Conservation (phyloP, 1,140 invertebrate genomes). For the Zelostemma sp. region DNA sequence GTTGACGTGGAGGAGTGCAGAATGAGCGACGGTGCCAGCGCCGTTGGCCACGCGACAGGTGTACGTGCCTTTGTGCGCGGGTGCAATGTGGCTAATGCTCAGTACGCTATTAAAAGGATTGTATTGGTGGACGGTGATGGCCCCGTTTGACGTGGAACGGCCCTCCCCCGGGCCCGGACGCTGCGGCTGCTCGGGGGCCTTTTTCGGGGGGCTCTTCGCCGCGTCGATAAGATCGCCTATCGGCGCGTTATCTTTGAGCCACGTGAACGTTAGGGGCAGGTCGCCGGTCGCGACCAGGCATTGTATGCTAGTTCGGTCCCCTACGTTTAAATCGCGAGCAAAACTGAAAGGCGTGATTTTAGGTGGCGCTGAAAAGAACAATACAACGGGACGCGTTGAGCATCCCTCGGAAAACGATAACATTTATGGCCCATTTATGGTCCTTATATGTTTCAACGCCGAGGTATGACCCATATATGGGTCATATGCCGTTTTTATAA, state of each 20-base stretch:
- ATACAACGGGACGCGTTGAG: conserved; percentile 53
- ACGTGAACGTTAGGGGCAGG: conserved; percentile 77
- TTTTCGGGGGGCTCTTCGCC: conserved; percentile 41
- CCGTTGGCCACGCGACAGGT: conserved; percentile 77
- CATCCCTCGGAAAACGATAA: no score
- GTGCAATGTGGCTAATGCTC: conserved; percentile 75
- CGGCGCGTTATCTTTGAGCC: conserved; percentile 77
- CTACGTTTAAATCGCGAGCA: conserved; percentile 73
- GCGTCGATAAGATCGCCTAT: conserved; percentile 49
- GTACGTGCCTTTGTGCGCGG: conserved; percentile 79
- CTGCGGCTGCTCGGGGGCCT: conserved; percentile 48
- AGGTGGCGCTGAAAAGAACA: conserved; percentile 75
- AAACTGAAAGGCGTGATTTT: conserved; percentile 77
- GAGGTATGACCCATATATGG: no score
- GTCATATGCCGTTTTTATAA: no score
- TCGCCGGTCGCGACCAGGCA: conserved; percentile 78
- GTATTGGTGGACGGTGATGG: conserved; percentile 75
- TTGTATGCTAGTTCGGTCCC: conserved; percentile 76
- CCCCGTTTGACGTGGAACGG: conserved; percentile 60
- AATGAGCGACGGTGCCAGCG: conserved; percentile 73
- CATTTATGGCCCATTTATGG: no score
- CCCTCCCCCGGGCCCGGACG: conserved; percentile 32
- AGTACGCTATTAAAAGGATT: conserved; percentile 76
- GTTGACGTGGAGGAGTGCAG: conserved; percentile 75
- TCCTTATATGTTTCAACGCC: no score